phyloP scores from a whole-genome alignment of 2,113 vertebrate genomes.

The Arizona elegans region DNA sequence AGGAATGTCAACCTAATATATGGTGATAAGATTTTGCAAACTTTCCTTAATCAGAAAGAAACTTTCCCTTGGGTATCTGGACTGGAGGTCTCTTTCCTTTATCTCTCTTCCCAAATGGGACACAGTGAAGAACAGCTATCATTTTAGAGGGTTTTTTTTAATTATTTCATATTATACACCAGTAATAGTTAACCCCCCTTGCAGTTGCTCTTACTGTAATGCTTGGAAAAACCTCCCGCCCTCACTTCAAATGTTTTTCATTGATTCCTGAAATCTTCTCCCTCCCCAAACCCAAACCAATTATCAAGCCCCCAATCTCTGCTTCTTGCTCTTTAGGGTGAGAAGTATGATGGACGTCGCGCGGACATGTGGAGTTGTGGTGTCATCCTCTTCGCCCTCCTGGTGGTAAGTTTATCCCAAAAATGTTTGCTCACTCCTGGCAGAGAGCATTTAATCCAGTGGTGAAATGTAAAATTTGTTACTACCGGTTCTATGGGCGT shows the following conservation, averaged over 20 bases:
- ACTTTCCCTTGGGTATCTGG: not conserved
- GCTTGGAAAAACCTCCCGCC: not conserved
- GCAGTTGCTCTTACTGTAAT: not conserved
- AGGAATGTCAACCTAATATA: not conserved
- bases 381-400: conserved; percentile 75
- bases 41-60: not conserved
- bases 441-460: not conserved
- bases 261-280: not conserved
- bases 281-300: not conserved
- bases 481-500: no score
- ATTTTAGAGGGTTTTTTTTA: not conserved
- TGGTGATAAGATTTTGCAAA: not conserved
- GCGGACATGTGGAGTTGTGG: conserved; percentile 94
- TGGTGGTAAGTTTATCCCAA: conserved; percentile 11
- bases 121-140: not conserved
- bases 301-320: not conserved
- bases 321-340: conserved; percentile 70
- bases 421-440: not conserved
- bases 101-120: not conserved
- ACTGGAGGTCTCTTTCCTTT: not conserved
- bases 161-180: not conserved
- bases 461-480: no score
- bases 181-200: not conserved
- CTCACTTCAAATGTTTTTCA: not conserved
- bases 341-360: conserved; percentile 88